Conservation (phyloP, 2,797 vertebrate species). For the Myotis vivesi region DNA sequence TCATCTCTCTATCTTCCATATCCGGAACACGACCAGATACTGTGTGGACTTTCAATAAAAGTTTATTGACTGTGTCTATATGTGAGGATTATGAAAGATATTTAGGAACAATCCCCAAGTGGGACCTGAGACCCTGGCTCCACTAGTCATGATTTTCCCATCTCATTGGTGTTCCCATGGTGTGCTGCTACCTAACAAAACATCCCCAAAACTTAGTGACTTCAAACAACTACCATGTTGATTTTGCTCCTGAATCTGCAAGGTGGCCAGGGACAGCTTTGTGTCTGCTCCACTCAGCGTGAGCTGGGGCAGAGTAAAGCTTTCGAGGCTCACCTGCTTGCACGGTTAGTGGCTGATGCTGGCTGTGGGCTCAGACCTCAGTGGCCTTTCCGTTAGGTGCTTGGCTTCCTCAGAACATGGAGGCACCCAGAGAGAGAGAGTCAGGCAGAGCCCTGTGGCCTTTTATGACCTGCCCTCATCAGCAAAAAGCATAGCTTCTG, state of each 20-base stretch:
- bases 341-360: background rate
- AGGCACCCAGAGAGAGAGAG: background rate
- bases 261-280: background rate
- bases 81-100: background rate
- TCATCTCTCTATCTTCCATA: background rate
- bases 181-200: conserved; percentile 11
- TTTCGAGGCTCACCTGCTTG: background rate
- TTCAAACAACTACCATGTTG: background rate
- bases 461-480: background rate
- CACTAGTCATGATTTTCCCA: background rate
- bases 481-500: background rate
- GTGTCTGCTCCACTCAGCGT: background rate
- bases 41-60: background rate
- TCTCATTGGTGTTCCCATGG: background rate
- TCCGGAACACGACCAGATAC: background rate
- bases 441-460: background rate
- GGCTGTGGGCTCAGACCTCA: background rate
- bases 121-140: background rate
- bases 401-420: background rate
- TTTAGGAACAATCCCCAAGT: background rate
- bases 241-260: background rate
- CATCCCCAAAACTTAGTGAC: background rate
- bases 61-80: background rate
- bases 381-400: background rate
- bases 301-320: background rate